phyloP scores from a whole-genome alignment of 2,797 vertebrate genomes.

The Mastacembelus armatus region DNA sequence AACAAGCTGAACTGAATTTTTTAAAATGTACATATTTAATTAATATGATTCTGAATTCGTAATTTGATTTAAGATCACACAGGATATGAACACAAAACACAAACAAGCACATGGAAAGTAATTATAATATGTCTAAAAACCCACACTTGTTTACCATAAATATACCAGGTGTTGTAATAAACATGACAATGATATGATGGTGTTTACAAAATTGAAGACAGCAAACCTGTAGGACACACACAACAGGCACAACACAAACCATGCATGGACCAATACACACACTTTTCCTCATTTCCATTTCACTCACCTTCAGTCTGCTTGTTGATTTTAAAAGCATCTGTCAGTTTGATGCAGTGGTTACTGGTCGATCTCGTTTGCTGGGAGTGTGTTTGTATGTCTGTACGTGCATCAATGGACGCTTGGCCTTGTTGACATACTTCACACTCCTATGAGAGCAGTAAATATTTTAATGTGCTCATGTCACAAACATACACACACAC shows the following conservation, averaged over 20 bases:
- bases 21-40: no score
- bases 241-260: not conserved
- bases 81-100: no score
- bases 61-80: no score
- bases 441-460: slow-evolving; percentile 48
- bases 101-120: no score
- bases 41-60: no score
- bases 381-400: not conserved
- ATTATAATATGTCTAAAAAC: no score
- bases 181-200: slow-evolving; percentile 2
- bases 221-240: not conserved
- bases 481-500: slow-evolving; percentile 9
- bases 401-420: slow-evolving; percentile 14
- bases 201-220: slow-evolving; percentile 8
- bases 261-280: not conserved
- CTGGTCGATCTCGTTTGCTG: slow-evolving; percentile 19
- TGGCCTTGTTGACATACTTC: slow-evolving; percentile 40
- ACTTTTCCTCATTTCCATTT: not conserved
- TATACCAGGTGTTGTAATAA: not conserved
- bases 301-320: no score
- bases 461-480: slow-evolving; percentile 53
- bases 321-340: slow-evolving; percentile 55
- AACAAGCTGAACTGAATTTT: no score
- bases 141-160: no score
- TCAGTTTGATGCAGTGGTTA: slow-evolving; percentile 50